Conservation (phyloP, 2,888 invertebrate species). For the Clanis bilineata region DNA sequence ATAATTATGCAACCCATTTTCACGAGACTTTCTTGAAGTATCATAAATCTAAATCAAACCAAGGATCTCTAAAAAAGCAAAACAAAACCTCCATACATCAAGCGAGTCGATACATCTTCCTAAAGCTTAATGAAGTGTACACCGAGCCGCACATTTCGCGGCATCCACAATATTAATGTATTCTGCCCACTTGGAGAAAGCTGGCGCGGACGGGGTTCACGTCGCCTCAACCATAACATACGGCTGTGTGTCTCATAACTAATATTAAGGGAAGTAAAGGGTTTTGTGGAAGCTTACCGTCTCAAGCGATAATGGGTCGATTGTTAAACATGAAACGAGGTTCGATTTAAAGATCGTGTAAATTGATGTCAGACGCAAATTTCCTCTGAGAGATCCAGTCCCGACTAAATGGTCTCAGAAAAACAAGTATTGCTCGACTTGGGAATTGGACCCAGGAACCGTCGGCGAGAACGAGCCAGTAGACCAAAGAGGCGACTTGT, state of each 20-base stretch:
- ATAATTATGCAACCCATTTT: neutral
- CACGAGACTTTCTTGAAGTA: neutral
- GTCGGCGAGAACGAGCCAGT: no score
- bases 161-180: conserved; percentile 12
- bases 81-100: conserved; percentile 10
- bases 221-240: neutral
- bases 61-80: neutral
- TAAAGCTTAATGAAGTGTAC: conserved; percentile 11
- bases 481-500: no score
- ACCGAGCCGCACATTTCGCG: conserved; percentile 8
- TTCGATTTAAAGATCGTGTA: no score
- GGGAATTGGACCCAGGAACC: no score
- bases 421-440: no score
- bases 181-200: conserved; percentile 5
- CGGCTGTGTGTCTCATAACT: neutral
- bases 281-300: neutral
- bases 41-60: no score
- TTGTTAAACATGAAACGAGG: neutral
- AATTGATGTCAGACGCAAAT: no score
- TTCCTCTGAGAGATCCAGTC: no score
- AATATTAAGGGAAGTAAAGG: neutral
- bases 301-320: neutral
- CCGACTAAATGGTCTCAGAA: no score
- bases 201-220: neutral
- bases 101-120: conserved; percentile 9